A percentile compares a stretch with the other conserved stretches of the same genome.
phyloP scores from a whole-genome alignment of 2,888 invertebrate genomes.

The Drosophila koepferae region DNA sequence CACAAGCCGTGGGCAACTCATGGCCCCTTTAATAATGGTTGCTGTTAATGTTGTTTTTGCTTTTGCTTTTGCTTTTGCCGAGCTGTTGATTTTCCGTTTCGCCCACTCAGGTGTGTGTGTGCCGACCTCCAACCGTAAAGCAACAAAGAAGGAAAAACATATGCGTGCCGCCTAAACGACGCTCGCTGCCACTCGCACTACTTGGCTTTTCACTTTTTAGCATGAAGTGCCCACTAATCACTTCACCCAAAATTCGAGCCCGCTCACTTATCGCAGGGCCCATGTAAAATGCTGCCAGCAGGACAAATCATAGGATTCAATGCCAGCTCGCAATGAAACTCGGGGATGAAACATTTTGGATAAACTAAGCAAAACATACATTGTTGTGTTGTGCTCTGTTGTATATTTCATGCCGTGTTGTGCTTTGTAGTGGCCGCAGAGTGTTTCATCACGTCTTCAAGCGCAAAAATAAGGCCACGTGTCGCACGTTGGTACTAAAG shows the following conservation, averaged over 20 bases:
- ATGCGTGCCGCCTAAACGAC: constrained; percentile 81
- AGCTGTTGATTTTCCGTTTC: constrained; percentile 64
- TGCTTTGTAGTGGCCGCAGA: constrained; percentile 46
- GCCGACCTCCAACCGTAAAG: constrained; percentile 56
- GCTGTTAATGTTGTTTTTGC: constrained; percentile 31
- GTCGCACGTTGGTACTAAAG: constrained; percentile 67
- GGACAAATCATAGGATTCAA: constrained; percentile 45
- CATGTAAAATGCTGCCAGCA: constrained; percentile 7
- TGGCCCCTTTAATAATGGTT: constrained; percentile 50
- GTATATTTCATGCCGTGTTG: constrained; percentile 25
- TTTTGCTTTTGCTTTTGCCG: constrained; percentile 39
- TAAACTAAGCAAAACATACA: constrained; percentile 45
- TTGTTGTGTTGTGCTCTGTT: constrained; percentile 14
- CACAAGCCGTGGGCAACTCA: constrained; percentile 46
- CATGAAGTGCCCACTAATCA: constrained; percentile 80
- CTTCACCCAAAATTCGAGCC: constrained; percentile 73
- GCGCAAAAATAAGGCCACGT: constrained; percentile 85
- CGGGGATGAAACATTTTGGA: constrained; percentile 50
- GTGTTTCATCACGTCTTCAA: constrained; percentile 79
- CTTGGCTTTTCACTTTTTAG: constrained; percentile 82
- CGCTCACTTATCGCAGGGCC: constrained; percentile 57
- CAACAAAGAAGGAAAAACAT: constrained; percentile 80
- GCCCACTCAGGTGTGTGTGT: constrained; percentile 78
- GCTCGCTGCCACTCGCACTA: constrained; percentile 81
- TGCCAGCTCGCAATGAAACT: constrained; percentile 27